Base-by-base conservation (phyloP, 2,888 invertebrate species). In the Merodon equestris region DNA sequence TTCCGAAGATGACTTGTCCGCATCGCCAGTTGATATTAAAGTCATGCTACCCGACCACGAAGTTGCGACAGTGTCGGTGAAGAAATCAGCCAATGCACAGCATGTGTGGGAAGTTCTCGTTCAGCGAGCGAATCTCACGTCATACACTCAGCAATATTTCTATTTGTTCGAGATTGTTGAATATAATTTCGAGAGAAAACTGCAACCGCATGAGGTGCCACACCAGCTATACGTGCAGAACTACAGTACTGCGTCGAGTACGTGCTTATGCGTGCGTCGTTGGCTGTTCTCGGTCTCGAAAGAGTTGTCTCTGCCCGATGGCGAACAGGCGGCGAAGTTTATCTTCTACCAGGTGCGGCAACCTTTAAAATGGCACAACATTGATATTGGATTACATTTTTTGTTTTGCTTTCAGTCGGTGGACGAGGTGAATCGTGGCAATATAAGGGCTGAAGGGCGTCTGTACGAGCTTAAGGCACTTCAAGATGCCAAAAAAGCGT, bases 171-270 rank as follows among this genome's bases (percentile, higher is more conserved):
- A 99, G 90, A 97, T 97, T 84, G 96, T 98, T 63, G 98, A 99
- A 88, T 96, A 97, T 88, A 97, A 97, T 90, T 98, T 98, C 89
- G 98, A 98, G 88, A 93, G 99, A 64, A 98, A 98, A 90, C 90
- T 99, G 75, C 95, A 95, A 84, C 93, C 96, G 0, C 94, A 94
- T 87, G 99, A 99, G 90, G 95, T 96, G 84, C 99, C 99, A 0
- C 99, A 99, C 90, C 96, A 97, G 85, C 91, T 99, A 82, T 99
- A 99, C 90, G 97, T 99, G 84, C 98, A 99, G 90, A 99, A 99
- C 90, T 99, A 99, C 88, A 97, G 97, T 82, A 99, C 99, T 10
- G 98, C 99, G 38, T 97, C 97, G 40, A 96, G 96, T 83, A 97
- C 97, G 53, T 99, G 99, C 87, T 91, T 99, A 50, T 92, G 95